Base-by-base conservation (phyloP, 2,113 vertebrate species). In the Labeo rohita region DNA sequence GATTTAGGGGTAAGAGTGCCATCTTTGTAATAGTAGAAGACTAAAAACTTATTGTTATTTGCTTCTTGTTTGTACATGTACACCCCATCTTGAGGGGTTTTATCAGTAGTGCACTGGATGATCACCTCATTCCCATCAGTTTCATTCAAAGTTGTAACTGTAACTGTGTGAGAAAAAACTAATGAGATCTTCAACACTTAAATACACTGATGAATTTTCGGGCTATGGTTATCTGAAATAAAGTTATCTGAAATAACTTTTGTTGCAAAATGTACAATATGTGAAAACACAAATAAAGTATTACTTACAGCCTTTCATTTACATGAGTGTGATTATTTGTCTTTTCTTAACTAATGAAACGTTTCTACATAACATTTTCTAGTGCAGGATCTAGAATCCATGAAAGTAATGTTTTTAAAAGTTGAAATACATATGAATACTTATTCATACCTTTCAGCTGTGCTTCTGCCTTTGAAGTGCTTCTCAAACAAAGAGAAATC, bases 1-100 rank as follows among this genome's bases (percentile, higher is more conserved):
- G 52, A 54, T 11, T 0, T 78, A 8, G 6, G 8, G 1, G 12
- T 18, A 11, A 87, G 9, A 47, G 0, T 5, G 1, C 1, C 0
- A 6, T 8, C 8, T 39, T 72, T 52, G n/a, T 52, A 70, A 6
- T 4, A 72, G 65, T 83, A 83, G 18, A 70, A 52, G 8, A 83
- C 0, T 13, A 0, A 0, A n/a, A n/a, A 23, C 0, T 16, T 6
- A 2, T 10, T 16, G 54, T 68, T 1, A 13, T 1, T 76, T 76
- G 23, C 47, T 52, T 2, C 12, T 54, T 18, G n/a, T 54, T 68
- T 83, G 50, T 86, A 90, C 39, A 93, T 66, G 83, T 90, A 89
- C 86, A 91, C 87, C 0, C 54, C 90, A 2, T 1, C 3, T 0
- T 28, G 0, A 5, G 13, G 28, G 2, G 0, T 12, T 34, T 68